Evolutionary conservation across 1,140 invertebrate species (phyloP).

Genomic region (Drosophila seguyi): DNA sequence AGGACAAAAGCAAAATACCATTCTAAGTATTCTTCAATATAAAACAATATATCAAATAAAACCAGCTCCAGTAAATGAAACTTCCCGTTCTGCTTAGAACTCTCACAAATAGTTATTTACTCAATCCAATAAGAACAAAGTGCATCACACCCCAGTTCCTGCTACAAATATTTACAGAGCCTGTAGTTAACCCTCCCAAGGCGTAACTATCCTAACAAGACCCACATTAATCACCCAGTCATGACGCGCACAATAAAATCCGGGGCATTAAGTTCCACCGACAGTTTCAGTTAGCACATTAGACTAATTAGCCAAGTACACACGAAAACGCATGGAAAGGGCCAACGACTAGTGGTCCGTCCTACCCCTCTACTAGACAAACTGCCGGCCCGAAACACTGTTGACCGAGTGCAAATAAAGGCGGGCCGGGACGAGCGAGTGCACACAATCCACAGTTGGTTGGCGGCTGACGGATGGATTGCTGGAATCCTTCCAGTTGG

Average conservation of each 20-base stretch:
- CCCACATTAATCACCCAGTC: constrained; percentile 39
- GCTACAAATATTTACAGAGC: constrained; percentile 23
- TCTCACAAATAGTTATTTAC: background rate
- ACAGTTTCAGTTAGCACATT: constrained; percentile 56
- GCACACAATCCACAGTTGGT: constrained; percentile 77
- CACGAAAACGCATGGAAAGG: constrained; percentile 19
- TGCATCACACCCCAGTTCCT: background rate
- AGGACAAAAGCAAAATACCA: background rate
- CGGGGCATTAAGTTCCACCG: constrained; percentile 31
- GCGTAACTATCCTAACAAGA: constrained; percentile 46
- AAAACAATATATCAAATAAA: background rate
- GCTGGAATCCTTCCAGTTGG: constrained; percentile 46
- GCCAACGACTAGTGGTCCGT: constrained; percentile 33
- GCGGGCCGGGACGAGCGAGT: constrained; percentile 14
- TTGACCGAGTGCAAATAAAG: constrained; percentile 68
- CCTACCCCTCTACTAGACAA: constrained; percentile 39
- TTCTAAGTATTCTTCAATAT: background rate
- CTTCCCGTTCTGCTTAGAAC: background rate
- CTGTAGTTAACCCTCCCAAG: background rate
- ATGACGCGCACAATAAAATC: constrained; percentile 32
- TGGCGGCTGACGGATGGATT: constrained; percentile 35
- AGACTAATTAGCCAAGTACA: constrained; percentile 72
- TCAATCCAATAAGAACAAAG: background rate
- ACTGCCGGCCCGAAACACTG: constrained; percentile 38
- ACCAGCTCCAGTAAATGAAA: background rate